A percentile compares a stretch with the other conserved stretches of the same genome.
Evolutionary conservation across 1,140 invertebrate genomes (phyloP).

Genomic region (Cephus cinctus): DNA sequence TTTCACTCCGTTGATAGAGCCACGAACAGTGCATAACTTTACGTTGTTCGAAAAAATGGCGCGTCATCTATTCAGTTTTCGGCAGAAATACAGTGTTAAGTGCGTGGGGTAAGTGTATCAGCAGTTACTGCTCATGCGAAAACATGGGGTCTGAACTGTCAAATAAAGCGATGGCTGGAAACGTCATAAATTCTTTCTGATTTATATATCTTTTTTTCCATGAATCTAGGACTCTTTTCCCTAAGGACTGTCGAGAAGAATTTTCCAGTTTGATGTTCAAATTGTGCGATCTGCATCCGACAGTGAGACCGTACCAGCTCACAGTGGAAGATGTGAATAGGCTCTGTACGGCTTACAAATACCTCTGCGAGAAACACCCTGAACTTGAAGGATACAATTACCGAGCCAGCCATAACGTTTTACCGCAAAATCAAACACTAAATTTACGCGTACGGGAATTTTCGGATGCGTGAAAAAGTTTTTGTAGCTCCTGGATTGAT

Average conservation of each 20-base stretch:
- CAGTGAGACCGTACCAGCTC: constrained; percentile 67
- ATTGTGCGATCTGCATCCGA: constrained; percentile 72
- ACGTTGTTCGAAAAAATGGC: constrained; percentile 87
- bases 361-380: constrained; percentile 71
- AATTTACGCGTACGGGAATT: neutral
- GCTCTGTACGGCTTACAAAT: constrained; percentile 75
- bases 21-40: constrained; percentile 75
- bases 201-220: constrained; percentile 22
- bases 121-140: no score
- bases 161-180: no score
- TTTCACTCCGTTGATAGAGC: constrained; percentile 75
- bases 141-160: no score
- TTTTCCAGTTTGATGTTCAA: constrained; percentile 70
- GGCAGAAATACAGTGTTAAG: constrained; percentile 79
- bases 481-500: no score
- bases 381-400: constrained; percentile 70
- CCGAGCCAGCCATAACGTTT: constrained; percentile 57
- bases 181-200: no score
- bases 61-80: constrained; percentile 81
- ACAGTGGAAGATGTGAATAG: constrained; percentile 77
- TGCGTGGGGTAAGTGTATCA: constrained; percentile 66
- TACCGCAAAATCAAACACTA: constrained; percentile 14
- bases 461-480: neutral
- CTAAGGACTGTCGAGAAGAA: constrained; percentile 64
- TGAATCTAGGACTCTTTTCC: constrained; percentile 82